Percentiles rank a stretch among this genome's conserved stretches.
Evolutionary conservation across 2,113 vertebrate genomes (phyloP).

Genomic region (Coptodon rendalli): DNA sequence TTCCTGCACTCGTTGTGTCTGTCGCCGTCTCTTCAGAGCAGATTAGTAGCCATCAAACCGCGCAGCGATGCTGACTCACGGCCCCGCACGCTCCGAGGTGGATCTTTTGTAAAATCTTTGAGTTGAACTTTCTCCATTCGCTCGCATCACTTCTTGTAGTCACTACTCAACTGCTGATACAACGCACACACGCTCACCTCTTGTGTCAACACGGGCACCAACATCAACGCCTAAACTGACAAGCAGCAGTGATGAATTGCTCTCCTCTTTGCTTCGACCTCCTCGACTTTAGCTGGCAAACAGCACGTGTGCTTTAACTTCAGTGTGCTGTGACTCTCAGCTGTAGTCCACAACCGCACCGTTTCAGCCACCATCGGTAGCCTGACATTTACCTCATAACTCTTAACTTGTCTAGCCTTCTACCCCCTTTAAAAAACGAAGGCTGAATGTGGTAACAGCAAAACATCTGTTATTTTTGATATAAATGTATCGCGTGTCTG

Average conservation of each 20-base stretch:
- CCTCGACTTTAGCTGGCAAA: neutral
- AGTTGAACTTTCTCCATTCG: neutral
- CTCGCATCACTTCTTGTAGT: neutral
- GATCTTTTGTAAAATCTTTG: constrained; percentile 8
- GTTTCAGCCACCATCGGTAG: neutral
- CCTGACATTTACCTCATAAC: neutral
- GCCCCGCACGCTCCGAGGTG: neutral
- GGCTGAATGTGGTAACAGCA: neutral
- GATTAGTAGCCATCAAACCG: constrained; percentile 13
- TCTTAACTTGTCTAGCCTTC: neutral
- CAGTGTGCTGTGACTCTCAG: neutral
- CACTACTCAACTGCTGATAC: neutral
- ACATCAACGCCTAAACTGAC: neutral
- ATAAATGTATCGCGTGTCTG: neutral
- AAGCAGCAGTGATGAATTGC: neutral
- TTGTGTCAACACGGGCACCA: neutral
- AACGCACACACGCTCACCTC: neutral
- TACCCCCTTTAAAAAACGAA: neutral
- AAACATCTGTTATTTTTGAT: neutral
- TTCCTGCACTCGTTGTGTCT: neutral
- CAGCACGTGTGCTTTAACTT: neutral
- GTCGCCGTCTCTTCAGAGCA: constrained; percentile 2
- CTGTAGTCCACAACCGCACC: rapidly evolving
- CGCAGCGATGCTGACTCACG: constrained; percentile 6
- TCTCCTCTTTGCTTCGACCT: neutral